Evolutionary conservation across 1,140 invertebrate genomes (phyloP).

Genomic region (Pachypsylla venusta): DNA sequence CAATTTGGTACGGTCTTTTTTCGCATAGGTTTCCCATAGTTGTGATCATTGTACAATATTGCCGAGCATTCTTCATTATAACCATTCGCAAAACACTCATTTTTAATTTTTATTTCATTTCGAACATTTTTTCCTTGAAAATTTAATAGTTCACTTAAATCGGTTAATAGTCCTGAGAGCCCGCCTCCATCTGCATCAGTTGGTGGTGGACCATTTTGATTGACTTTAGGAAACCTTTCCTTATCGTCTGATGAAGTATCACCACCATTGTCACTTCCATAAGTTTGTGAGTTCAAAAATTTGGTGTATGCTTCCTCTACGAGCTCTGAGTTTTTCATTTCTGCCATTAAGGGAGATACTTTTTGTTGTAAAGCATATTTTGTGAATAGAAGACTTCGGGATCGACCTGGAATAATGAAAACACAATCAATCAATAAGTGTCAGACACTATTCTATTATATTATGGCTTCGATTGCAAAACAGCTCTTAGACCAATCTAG

Average conservation of each 20-base stretch:
- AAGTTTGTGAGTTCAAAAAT: background rate
- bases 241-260: background rate
- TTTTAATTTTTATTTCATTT: too few relatives aligned
- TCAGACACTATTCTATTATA: too few relatives aligned
- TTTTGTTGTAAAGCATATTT: constrained; percentile 20
- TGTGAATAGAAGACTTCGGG: constrained; percentile 32
- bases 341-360: background rate
- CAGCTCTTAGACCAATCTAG: too few relatives aligned
- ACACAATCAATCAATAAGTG: too few relatives aligned
- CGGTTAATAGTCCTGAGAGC: background rate
- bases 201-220: background rate
- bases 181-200: background rate
- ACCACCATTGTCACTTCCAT: background rate
- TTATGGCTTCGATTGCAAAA: too few relatives aligned
- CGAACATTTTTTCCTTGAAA: too few relatives aligned
- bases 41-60: background rate
- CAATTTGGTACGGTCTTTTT: background rate
- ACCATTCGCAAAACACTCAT: too few relatives aligned
- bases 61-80: too few relatives aligned
- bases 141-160: background rate
- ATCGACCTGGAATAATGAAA: constrained; percentile 33
- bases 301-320: background rate
- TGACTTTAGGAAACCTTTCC: too few relatives aligned
- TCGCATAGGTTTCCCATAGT: background rate
- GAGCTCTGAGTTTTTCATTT: background rate